Evolutionary conservation across 1,140 invertebrate species (phyloP), one percentile per base, ranked within the genome.

Genomic region (Microplitis mediator): DNA sequence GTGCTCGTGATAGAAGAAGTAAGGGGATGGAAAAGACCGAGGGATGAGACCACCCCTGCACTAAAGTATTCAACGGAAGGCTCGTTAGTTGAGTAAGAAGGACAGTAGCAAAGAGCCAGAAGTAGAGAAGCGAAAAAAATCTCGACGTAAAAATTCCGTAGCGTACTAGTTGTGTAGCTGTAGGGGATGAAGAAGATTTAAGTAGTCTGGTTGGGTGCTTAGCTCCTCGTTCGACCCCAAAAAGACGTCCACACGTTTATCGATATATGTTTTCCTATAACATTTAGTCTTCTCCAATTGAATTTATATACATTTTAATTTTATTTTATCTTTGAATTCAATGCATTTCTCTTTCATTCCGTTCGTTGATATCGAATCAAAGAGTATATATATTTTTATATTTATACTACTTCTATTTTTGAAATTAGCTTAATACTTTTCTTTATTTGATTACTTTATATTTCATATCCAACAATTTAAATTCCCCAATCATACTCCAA

Each of bases 171-270:
- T 45, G 6, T 45, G 5, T 6, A 9, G 64, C 54, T 67, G n/a
- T 61, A 72, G 39, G 51, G 69, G 69, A 54, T 71, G 61, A 63
- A 39, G 35, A 31, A 74, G 64, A 74, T 71, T 74, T 74, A 74
- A 74, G 73, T 70, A 74, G 73, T 74, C 73, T 74, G 73, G 56
- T 52, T 58, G 36, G 54, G 9, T 58, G 50, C 52, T 64, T 32
- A 14, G 58, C 45, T 32, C 39, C 36, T 65, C 14, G 61, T 72
- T 72, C 63, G 62, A 72, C 52, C 63, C 39, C 23, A 36, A 61
- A 65, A 66, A 56, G 45, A 56, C n/a, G 39, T 66, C 54, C 64
- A 66, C 69, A 65, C 16, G 50, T 34, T 64, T 51, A 36, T 52
- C 16, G 23, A 31, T 31, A 31, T 58, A 58, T 16, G 23, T 58